Conservation (phyloP, 2,888 invertebrate genomes). For the Lasioglossum villosulum region DNA sequence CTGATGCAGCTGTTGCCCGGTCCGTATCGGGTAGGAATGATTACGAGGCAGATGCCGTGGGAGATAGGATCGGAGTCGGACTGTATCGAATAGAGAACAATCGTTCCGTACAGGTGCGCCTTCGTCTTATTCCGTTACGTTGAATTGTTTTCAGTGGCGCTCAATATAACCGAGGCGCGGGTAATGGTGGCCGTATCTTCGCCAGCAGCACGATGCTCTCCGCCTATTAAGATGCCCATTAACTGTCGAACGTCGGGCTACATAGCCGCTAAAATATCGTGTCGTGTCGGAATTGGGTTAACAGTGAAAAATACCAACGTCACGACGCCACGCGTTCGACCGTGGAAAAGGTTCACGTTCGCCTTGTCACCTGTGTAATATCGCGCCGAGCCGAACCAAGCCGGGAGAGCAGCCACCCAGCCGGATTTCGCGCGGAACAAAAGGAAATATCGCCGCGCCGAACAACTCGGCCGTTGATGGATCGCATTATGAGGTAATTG, state of each 20-base stretch:
- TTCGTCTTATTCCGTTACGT: conserved; percentile 53
- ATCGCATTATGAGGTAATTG: conserved; percentile 9
- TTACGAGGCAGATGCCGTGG: conserved; percentile 49
- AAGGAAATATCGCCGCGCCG: not conserved
- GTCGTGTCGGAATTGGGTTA: conserved; percentile 37
- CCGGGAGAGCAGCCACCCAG: not conserved
- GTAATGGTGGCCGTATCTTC: conserved; percentile 43
- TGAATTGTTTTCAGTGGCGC: conserved; percentile 59
- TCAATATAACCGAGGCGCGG: conserved; percentile 20
- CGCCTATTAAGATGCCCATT: conserved; percentile 51
- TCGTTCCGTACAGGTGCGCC: conserved; percentile 57
- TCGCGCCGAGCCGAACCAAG: not conserved
- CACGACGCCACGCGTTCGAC: conserved; percentile 18
- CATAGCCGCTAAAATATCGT: conserved; percentile 49
- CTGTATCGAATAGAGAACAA: conserved; percentile 59
- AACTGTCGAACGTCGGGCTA: conserved; percentile 33
- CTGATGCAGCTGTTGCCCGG: conserved; percentile 44
- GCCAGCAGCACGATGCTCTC: conserved; percentile 21
- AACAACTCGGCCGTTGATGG: conserved; percentile 1
- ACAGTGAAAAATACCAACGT: conserved; percentile 42
- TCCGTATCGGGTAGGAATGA: conserved; percentile 52
- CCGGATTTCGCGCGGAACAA: conserved; percentile 5
- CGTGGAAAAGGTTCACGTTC: conserved; percentile 20
- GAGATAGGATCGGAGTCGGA: conserved; percentile 50
- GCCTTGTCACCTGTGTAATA: not conserved